Evolutionary conservation across 1,140 invertebrate species (phyloP), one percentile per base, ranked within the genome.

Genomic region (Thrips palmi): DNA sequence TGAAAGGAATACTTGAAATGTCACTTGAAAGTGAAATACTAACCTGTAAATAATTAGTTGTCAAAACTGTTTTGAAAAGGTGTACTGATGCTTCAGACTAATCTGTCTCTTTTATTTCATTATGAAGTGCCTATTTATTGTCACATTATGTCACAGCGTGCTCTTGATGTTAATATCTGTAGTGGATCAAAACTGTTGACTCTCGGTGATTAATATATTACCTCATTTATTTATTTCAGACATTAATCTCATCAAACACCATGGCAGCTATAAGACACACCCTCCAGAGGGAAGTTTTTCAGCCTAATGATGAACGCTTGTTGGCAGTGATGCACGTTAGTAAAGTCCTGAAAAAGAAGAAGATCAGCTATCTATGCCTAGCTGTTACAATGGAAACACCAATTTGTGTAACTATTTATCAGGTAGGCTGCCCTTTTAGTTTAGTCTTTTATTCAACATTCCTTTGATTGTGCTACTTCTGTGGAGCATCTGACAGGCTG

Each of bases 251-350:
- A n/a, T n/a, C n/a, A n/a, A n/a, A n/a, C n/a, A n/a, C n/a, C n/a
- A 74, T 74, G 71, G 66, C 70, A 45, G 65, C 69, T 17, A 72
- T 75, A 43, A 59, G 70, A 46, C 70, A 75, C 49, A 71, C 70
- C 28, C 59, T 91, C 25, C 81, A 88, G 55, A 71, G 78, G 46
- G 81, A 88, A 52, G 63, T 88, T 1, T 89, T 88, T 52, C 68
- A 80, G 38, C 67, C 72, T 4, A 70, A 65, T 42, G 79, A 82
- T 51, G 83, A 88, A 59, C 63, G 77, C 45, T 57, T 89, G n/a
- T 60, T 87, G 29, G 73, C 73, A 2, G 70, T 85, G 32, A 81
- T 82, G 45, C 71, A 77, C 54, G 84, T 89, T 14, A 76, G 65
- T 21, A 77, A 78, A 55, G 60, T 70, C 18, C 63, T 74, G 32